Evolutionary conservation across 2,888 invertebrate species (phyloP).

Genomic region (Morpho helenor): DNA sequence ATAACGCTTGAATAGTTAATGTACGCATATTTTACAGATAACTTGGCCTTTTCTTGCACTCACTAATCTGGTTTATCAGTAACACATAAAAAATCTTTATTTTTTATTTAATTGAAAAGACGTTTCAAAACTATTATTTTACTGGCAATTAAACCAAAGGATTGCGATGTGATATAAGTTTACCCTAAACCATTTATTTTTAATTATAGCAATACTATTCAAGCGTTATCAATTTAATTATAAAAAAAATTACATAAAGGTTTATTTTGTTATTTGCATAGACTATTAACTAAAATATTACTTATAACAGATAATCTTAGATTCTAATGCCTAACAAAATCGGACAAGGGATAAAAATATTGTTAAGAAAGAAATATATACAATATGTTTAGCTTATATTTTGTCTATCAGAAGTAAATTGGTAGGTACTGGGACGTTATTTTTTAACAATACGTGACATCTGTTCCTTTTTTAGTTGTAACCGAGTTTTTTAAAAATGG

Average conservation of each 20-base stretch:
- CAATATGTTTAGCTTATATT: not conserved
- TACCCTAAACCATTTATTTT: no score
- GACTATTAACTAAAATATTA: no score
- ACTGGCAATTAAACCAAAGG: no score
- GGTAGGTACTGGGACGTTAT: constrained; percentile 3
- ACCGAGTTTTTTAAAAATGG: constrained; percentile 55
- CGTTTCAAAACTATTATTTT: no score
- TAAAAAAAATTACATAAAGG: no score
- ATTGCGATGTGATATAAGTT: no score
- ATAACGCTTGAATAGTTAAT: not conserved
- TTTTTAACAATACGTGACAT: constrained; percentile 1
- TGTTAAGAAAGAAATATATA: not conserved
- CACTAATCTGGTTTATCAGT: no score
- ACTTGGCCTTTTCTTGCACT: no score
- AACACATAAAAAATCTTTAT: no score
- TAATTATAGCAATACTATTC: not conserved
- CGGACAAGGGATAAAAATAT: not conserved
- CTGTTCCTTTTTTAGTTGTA: constrained; percentile 45
- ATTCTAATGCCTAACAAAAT: not conserved
- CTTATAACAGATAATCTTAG: not conserved
- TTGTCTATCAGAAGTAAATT: constrained; percentile 1
- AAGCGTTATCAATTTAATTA: not conserved
- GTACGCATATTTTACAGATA: no score
- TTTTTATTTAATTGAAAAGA: no score
- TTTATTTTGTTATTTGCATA: no score